Conservation (phyloP, 2,797 vertebrate species). For the Pseudochirops corinnae region DNA sequence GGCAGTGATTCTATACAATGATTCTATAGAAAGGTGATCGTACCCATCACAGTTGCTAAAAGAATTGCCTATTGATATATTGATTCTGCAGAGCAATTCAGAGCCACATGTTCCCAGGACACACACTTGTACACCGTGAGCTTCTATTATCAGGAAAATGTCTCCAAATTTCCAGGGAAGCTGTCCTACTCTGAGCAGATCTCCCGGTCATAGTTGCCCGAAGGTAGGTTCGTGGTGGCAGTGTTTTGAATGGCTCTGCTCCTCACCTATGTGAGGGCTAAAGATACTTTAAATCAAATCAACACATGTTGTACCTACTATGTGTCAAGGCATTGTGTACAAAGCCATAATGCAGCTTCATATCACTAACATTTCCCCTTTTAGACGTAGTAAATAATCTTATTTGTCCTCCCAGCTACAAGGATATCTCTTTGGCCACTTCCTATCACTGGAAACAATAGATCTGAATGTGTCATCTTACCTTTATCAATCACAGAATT, state of each 20-base stretch:
- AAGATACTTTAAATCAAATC: background rate
- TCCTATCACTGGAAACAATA: background rate
- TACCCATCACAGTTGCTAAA: background rate
- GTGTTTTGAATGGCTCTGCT: background rate
- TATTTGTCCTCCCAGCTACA: background rate
- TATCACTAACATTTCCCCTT: background rate
- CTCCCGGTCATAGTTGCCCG: background rate
- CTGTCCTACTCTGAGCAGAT: background rate
- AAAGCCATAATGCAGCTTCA: background rate
- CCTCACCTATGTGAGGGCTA: background rate
- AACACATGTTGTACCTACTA: background rate
- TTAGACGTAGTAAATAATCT: background rate
- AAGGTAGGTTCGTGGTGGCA: background rate
- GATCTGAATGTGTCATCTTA: background rate
- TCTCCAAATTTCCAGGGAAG: constrained; percentile 23
- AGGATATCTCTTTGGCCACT: background rate
- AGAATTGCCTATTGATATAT: background rate
- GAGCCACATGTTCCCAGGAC: background rate
- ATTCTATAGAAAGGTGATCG: background rate
- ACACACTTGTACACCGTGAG: background rate
- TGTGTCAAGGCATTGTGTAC: background rate
- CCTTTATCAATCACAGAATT: background rate
- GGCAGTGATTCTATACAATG: background rate
- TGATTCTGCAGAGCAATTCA: background rate
- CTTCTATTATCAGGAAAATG: background rate